phyloP scores from a whole-genome alignment of 2,797 vertebrate species.

The Neoniphon sammara region DNA sequence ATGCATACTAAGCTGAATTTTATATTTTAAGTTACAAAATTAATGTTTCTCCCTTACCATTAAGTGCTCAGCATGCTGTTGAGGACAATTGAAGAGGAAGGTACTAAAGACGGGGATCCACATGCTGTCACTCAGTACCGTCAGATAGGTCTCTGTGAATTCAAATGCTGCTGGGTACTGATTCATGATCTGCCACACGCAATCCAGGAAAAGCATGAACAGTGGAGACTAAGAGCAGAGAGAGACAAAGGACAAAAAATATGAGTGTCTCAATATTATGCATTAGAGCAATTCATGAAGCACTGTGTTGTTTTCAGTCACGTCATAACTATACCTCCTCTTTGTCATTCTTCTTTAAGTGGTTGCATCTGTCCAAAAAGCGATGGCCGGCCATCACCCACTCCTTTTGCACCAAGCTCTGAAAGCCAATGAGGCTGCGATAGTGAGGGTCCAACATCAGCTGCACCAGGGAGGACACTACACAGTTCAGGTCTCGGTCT shows the following conservation, averaged over 20 bases:
- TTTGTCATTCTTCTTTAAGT: constrained; percentile 93
- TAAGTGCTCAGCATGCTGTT: constrained; percentile 90
- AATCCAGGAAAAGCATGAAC: constrained; percentile 96
- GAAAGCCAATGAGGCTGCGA: constrained; percentile 92
- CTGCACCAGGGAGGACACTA: constrained; percentile 91
- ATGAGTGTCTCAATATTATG: not conserved
- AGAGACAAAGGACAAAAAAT: not conserved
- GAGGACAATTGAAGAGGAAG: constrained; percentile 94
- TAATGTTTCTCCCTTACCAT: constrained; percentile 80
- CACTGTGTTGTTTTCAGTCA: not conserved
- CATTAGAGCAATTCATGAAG: not conserved
- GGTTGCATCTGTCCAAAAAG: constrained; percentile 96
- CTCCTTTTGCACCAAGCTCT: constrained; percentile 97
- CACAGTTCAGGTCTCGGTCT: constrained; percentile 93
- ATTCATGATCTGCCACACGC: constrained; percentile 95
- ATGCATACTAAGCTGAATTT: not conserved
- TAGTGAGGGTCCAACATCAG: constrained; percentile 96
- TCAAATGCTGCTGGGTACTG: constrained; percentile 95
- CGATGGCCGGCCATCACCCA: constrained; percentile 98
- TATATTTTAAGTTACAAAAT: not conserved
- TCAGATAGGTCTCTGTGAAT: constrained; percentile 94
- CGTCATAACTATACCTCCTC: constrained; percentile 87
- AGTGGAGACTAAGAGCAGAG: constrained; percentile 86
- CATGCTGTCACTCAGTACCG: constrained; percentile 91
- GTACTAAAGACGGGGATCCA: constrained; percentile 94